Base-by-base conservation (phyloP, 2,113 vertebrate genomes). In the Menura novaehollandiae region DNA sequence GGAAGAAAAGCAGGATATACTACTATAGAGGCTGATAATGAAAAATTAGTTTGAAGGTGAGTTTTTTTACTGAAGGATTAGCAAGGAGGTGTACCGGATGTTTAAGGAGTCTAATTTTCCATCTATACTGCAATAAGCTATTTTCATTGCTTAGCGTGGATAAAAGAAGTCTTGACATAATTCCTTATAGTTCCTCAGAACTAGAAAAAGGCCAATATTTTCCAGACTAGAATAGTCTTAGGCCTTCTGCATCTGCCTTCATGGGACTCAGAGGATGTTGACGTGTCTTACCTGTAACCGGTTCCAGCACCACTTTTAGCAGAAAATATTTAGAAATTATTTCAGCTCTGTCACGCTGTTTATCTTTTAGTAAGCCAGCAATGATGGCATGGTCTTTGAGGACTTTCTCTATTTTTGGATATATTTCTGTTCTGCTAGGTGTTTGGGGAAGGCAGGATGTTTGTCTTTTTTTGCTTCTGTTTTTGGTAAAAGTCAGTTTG, bases 401-500 rank as follows among this genome's bases (percentile, higher is more conserved):
- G 66, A 53, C 74, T 64, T 93, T 41, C 47, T 89, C 84, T 94
- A 11, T 46, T 88, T 95, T 93, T 73, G 20, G 53, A 62, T 73
- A 33, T 5, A 18, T 90, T 88, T 90, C 67, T 80, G 28, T 90
- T 27, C 32, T 84, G 33, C 41, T 76, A 80, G 85, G 88, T 94
- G 71, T n/a, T 30, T 83, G 75, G 55, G 20, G 51, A 95, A 95
- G 63, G 53, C 71, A 88, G 62, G 71, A 85, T 83, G 72, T 92
- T 86, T 90, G 74, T 53, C 55, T 62, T 90, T 55, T 93, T 80
- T 95, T 77, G 28, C 26, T 94, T 94, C 63, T 93, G 67, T 39
- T 94, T 94, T 92, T 92, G 71, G 46, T 85, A 80, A 66, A 95
- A 93, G 63, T 90, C 59, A 80, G 18, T 80, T 76, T 43, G 75